These are phyloP conservation scores for Diplosoma virens DNA, from an alignment of 23 tunicate species.

Conservation along the genomic window DNA sequence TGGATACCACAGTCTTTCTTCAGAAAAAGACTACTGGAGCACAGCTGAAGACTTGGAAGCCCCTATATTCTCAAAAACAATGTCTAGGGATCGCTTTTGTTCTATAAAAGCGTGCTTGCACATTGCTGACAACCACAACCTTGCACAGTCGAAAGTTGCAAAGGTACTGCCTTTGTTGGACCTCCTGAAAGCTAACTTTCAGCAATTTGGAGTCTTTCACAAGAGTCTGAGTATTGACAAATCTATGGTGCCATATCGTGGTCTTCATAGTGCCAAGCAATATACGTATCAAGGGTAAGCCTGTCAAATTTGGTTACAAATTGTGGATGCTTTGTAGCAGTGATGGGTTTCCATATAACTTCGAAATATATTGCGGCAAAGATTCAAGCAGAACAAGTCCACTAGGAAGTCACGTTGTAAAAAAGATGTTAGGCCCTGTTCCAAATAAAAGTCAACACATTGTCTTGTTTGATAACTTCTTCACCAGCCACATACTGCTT, in stretches of 20 bases:
- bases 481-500: constrained; percentile 9
- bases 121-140: constrained; percentile 16
- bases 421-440: neutral
- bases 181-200: too few relatives aligned
- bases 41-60: constrained; percentile 1
- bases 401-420: neutral
- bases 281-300: too few relatives aligned
- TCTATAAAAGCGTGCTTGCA: constrained; percentile 3
- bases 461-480: constrained; percentile 5
- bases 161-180: neutral
- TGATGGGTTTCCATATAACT: too few relatives aligned
- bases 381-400: constrained; percentile 2
- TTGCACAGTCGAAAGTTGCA: neutral
- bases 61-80: neutral
- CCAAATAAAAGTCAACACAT: neutral
- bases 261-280: too few relatives aligned
- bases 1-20: neutral
- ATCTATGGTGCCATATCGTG: too few relatives aligned
- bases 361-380: constrained; percentile 8
- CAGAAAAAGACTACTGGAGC: neutral
- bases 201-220: neutral
- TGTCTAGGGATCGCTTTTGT: constrained; percentile 3
- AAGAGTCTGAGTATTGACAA: too few relatives aligned
- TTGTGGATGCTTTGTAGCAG: too few relatives aligned
- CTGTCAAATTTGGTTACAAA: too few relatives aligned